Evolutionary conservation across 2,888 invertebrate species (phyloP), one percentile per base, ranked within the genome.

Genomic region (Resseliella maxima): DNA sequence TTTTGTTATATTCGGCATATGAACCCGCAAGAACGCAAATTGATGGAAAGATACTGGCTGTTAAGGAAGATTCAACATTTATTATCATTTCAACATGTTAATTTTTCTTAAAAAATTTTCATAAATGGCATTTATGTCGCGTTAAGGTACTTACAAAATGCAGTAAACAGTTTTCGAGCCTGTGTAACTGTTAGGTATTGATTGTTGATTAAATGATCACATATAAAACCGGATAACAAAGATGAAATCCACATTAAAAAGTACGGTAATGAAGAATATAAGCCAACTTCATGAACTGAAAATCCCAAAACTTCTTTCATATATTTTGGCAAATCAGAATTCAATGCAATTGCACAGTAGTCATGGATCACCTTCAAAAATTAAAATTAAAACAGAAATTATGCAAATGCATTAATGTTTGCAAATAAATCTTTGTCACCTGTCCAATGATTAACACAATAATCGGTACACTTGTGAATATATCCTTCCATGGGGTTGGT

Each of bases 401-500:
- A n/a, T n/a, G n/a, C n/a, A n/a, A n/a, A n/a, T n/a, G n/a, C n/a
- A n/a, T n/a, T n/a, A n/a, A n/a, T n/a, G n/a, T n/a, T n/a, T n/a
- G n/a, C n/a, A n/a, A n/a, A n/a, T n/a, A n/a, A n/a, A n/a, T n/a
- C n/a, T n/a, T 15, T 50, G 46, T 24, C 15, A 59, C 59, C 59
- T 59, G 59, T 1, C 12, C n/a, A 24, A 59, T 59, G 3, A 59
- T 59, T 6, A 59, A 24, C 59, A 95, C 95, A 93, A 95, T 94
- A 86, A 96, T 91, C 0, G 95, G 95, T 1, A 93, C 92, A 0
- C 94, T 95, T 86, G 92, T 94, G n/a, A 95, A 90, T 86, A 96
- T 95, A 0, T 92, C 92, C 88, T 92, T 93, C 95, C 96, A 96
- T 0, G 96, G 96, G 41, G 94, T 94, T 0, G 93, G 92, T 0